Conservation (phyloP, 2,113 vertebrate genomes). For the Dryoscopus gambensis region DNA sequence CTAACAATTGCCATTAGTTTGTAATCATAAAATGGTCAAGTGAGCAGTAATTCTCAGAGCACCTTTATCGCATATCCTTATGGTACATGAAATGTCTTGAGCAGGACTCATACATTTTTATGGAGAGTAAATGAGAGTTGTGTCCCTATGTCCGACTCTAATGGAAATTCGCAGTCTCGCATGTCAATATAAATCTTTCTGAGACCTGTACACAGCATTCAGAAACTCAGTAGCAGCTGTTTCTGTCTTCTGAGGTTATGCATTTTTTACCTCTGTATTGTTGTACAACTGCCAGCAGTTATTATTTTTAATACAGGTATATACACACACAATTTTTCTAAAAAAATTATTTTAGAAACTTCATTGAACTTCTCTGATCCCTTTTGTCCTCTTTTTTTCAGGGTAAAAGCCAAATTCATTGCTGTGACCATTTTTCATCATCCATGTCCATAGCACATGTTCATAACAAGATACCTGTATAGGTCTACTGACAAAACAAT, state of each 20-base stretch:
- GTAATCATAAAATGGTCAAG: constrained; percentile 47
- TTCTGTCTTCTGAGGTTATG: neutral
- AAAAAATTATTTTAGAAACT: neutral
- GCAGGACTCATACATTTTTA: constrained; percentile 38
- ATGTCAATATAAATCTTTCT: constrained; percentile 16
- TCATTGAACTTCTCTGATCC: neutral
- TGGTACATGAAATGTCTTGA: constrained; percentile 11
- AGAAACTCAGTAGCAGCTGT: neutral
- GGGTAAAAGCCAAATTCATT: neutral
- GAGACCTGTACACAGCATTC: neutral
- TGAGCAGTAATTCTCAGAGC: constrained; percentile 23
- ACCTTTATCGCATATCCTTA: neutral
- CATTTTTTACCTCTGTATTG: neutral
- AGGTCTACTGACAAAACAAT: neutral
- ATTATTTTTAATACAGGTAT: neutral
- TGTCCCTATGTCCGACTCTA: neutral
- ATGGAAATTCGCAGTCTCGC: constrained; percentile 3
- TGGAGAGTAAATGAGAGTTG: constrained; percentile 15
- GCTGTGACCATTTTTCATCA: neutral
- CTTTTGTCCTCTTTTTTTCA: neutral
- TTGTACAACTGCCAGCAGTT: neutral
- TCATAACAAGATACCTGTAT: neutral
- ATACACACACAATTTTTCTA: accelerated
- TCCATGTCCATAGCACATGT: neutral
- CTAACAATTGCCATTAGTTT: constrained; percentile 1